phyloP scores from a whole-genome alignment of 2,113 vertebrate genomes.

The Cacatua alba region DNA sequence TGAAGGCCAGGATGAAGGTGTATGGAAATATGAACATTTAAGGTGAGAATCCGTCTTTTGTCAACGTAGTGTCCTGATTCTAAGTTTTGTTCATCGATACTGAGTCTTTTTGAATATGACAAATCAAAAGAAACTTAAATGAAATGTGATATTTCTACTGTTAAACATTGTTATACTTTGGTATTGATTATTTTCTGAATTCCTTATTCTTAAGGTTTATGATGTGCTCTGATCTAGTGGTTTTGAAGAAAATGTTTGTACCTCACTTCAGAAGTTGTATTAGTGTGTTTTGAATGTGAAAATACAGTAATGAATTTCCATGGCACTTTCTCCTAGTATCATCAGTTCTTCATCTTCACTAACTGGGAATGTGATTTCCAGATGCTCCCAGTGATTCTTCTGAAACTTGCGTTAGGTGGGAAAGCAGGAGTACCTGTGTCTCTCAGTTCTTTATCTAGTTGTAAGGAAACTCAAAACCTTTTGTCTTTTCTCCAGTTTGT shows the following conservation, averaged over 20 bases:
- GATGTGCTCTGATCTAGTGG: not conserved
- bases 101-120: not conserved
- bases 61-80: not conserved
- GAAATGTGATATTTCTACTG: not conserved
- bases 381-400: not conserved
- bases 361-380: not conserved
- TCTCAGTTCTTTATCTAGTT: not conserved
- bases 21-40: slow-evolving; percentile 99
- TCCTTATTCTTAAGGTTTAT: not conserved
- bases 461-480: not conserved
- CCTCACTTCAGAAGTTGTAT: not conserved
- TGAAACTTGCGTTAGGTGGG: not conserved
- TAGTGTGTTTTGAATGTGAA: not conserved
- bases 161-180: not conserved
- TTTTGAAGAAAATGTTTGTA: not conserved
- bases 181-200: not conserved
- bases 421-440: not conserved
- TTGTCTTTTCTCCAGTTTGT: not conserved
- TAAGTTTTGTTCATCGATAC: not conserved
- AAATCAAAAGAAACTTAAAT: not conserved
- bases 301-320: not conserved
- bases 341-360: not conserved
- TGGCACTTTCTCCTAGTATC: not conserved
- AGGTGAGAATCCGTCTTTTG: slow-evolving; percentile 78
- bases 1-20: slow-evolving; percentile 97